These are phyloP conservation scores for Drosophila melanocephala DNA, from an alignment of 2,888 invertebrate species.

Conservation along the genomic window DNA sequence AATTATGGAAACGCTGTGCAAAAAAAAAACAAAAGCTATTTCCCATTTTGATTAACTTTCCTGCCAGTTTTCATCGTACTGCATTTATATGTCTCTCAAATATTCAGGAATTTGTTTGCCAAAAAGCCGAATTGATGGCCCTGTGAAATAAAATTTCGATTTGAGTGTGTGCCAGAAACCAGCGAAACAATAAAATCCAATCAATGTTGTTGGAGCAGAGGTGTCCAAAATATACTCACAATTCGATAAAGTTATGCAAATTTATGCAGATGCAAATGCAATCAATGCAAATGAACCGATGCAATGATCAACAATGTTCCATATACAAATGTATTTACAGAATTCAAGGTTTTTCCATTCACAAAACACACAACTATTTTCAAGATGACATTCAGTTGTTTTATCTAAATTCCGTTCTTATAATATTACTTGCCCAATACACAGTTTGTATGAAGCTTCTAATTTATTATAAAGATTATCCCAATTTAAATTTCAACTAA, in stretches of 20 bases:
- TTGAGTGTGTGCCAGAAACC: conserved; percentile 4
- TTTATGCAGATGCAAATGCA: conserved; percentile 5
- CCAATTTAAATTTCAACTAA: background rate
- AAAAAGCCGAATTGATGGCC: conserved; percentile 14
- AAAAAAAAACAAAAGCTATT: background rate
- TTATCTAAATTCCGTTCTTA: background rate
- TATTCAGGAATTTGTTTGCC: background rate
- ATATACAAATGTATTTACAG: background rate
- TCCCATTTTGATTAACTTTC: background rate
- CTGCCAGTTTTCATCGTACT: background rate
- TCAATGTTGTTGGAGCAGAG: conserved; percentile 1
- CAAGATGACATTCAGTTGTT: background rate
- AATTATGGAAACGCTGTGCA: background rate
- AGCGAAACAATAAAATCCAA: conserved; percentile 3
- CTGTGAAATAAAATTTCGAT: conserved; percentile 22
- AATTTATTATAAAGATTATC: background rate
- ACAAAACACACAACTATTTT: background rate
- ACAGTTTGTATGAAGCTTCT: background rate
- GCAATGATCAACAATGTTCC: background rate
- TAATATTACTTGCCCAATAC: background rate
- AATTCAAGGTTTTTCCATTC: background rate
- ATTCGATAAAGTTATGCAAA: conserved; percentile 26
- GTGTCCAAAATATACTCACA: conserved; percentile 1
- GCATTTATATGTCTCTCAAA: background rate
- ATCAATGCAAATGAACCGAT: background rate